Evolutionary conservation across 1,140 invertebrate species (phyloP), one percentile per base, ranked within the genome.

Genomic region (Phymastichus coffea): DNA sequence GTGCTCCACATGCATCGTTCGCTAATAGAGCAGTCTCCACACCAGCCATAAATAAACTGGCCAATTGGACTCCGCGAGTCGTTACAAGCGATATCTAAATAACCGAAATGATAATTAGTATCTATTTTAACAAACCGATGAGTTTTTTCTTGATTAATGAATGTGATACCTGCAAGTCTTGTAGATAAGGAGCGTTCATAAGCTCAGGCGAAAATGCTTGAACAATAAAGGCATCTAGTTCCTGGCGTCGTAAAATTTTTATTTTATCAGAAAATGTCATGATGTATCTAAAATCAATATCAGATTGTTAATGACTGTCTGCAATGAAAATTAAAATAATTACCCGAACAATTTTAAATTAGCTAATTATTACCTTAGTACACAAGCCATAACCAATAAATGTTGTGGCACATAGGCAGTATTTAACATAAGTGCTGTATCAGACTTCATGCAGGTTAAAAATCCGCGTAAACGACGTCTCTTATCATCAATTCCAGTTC

Each of bases 1-100:
- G 93, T 20, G 93, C 92, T 26, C 93, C 93, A 80, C 93, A 95
- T 10, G 92, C 92, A 78, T 96, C 94, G 76, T 96, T 95, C 23
- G 91, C 93, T 64, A 95, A 80, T 8, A 93, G 79, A 19, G 93
- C 92, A 51, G 87, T 90, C 73, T 96, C 93, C 10, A 95, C 88
- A 44, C 93, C 93, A 65, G 90, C 83, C 93, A 95, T 95, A 68
- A 95, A 91, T 48, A 95, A 79, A 7, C 90, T 86, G 3, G 90
- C 92, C 25, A 96, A 74, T 73, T 94, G 92, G 40, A 94, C 88
- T 41, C 92, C 92, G 58, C 93, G 85, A 12, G 87, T 83, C 40
- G 87, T 88, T 15, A 95, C 87, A 58, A 88, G 83, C 57, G 87
- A 89, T 54, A 85, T 72, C 83, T 85, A 54, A 25, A 64, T n/a